A percentile compares a stretch with the other conserved stretches of the same genome.
Evolutionary conservation across 2,113 vertebrate species (phyloP).

Genomic region (Microtus montanus): DNA sequence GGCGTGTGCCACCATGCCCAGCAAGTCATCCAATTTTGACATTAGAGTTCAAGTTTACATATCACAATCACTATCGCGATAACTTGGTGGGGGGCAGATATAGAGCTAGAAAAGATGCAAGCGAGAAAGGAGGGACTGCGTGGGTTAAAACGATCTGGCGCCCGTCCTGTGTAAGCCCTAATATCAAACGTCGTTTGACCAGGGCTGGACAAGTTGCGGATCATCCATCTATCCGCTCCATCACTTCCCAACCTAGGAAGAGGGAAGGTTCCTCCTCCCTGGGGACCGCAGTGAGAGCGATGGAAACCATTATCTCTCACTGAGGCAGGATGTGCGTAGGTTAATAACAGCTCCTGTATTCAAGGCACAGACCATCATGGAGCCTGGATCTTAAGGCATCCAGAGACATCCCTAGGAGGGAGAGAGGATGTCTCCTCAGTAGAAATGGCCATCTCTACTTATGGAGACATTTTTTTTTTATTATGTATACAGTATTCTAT

Average conservation of each 20-base stretch:
- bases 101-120: not conserved
- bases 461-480: too few species aligned
- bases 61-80: not conserved
- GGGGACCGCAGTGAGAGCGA: not conserved
- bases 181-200: not conserved
- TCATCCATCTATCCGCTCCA: not conserved
- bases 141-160: not conserved
- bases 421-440: not conserved
- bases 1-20: not conserved
- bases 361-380: not conserved
- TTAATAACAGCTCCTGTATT: not conserved
- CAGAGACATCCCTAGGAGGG: not conserved
- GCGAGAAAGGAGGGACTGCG: not conserved
- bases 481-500: too few species aligned
- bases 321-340: not conserved
- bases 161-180: not conserved
- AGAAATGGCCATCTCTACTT: not conserved
- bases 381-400: not conserved
- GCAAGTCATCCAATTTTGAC: not conserved
- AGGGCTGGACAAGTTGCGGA: not conserved
- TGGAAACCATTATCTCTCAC: not conserved
- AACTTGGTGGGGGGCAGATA: not conserved
- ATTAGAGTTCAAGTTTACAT: not conserved
- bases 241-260: not conserved
- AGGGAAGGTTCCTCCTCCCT: slow-evolving; percentile 11